A percentile compares a stretch with the other conserved stretches of the same genome.
Evolutionary conservation across 1,140 invertebrate genomes (phyloP).

Genomic region (Chironomus striatipennis): DNA sequence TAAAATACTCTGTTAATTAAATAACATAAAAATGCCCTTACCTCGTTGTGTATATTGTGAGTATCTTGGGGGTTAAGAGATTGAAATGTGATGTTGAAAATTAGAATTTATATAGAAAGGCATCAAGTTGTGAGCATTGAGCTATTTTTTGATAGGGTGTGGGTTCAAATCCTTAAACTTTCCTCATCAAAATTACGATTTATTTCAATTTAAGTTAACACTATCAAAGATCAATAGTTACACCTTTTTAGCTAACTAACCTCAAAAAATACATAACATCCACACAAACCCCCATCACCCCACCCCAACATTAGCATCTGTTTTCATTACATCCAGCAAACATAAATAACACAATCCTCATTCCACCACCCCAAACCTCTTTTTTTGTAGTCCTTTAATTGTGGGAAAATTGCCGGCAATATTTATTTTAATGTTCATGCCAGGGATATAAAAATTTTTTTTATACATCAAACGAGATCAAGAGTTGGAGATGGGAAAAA

Average conservation of each 20-base stretch:
- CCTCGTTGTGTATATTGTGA: not conserved
- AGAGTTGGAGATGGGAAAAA: not conserved
- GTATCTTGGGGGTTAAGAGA: no score
- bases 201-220: no score
- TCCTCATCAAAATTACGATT: no score
- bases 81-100: no score
- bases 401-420: not conserved
- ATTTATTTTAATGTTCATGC: constrained; percentile 9
- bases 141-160: no score
- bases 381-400: not conserved
- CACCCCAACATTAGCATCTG: not conserved
- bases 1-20: constrained; percentile 17
- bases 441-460: not conserved
- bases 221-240: no score
- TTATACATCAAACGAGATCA: not conserved
- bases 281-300: not conserved
- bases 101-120: no score
- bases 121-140: no score
- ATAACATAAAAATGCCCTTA: constrained; percentile 17
- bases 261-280: no score
- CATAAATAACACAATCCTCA: not conserved
- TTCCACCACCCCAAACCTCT: not conserved
- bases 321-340: not conserved
- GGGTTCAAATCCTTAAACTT: no score
- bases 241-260: no score